phyloP scores from a whole-genome alignment of 2,113 vertebrate genomes.

The Eolophus roseicapilla region DNA sequence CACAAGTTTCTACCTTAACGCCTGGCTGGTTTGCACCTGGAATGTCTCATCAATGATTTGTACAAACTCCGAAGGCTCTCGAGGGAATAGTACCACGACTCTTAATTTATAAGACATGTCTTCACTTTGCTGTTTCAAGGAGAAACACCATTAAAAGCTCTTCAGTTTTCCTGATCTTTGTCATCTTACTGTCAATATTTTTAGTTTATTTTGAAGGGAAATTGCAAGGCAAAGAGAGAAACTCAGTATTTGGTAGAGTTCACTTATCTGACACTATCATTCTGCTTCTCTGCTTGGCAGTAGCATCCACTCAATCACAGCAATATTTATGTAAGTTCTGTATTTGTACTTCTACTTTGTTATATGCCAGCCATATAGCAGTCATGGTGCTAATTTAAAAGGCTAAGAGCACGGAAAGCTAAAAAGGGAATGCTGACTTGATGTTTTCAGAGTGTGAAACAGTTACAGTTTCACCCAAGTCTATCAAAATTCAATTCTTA shows the following conservation, averaged over 20 bases:
- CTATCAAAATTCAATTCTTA: neutral
- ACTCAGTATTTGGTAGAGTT: neutral
- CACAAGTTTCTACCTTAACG: neutral
- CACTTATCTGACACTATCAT: neutral
- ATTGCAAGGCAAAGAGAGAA: neutral
- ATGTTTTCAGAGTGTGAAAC: slow-evolving; percentile 15
- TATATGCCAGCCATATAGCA: neutral
- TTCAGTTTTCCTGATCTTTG: neutral
- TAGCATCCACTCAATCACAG: neutral
- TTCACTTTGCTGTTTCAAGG: neutral
- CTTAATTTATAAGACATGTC: neutral
- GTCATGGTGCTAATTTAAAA: slow-evolving; percentile 46
- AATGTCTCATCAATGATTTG: neutral
- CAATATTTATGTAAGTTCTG: neutral
- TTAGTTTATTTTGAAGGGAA: neutral
- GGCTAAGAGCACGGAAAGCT: neutral
- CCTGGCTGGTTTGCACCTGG: neutral
- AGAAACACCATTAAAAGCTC: neutral
- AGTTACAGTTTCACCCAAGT: slow-evolving; percentile 41
- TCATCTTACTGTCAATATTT: neutral
- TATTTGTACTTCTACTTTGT: neutral
- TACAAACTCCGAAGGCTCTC: neutral
- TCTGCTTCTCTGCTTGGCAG: neutral
- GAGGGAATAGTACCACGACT: neutral
- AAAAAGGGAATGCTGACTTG: slow-evolving; percentile 21